Base-by-base conservation (phyloP, 2,888 invertebrate genomes). In the Bugulina stolonifera region DNA sequence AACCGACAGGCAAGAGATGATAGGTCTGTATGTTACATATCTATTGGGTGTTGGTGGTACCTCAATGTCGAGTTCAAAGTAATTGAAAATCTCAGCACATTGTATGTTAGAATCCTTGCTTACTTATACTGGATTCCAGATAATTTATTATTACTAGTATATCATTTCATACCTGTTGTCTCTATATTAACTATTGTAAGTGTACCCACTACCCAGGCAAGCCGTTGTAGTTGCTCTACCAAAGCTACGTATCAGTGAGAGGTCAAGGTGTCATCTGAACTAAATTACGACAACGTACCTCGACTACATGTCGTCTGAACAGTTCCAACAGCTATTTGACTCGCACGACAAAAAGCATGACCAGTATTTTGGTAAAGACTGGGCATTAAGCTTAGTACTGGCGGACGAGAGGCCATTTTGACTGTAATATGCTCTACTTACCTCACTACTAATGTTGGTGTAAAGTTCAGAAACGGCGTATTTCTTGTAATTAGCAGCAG, bases 401-500 rank as follows among this genome's bases (percentile, higher is more conserved):
- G n/a, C n/a, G n/a, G n/a, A n/a, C n/a, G n/a, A n/a, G n/a, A n/a
- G n/a, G n/a, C n/a, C n/a, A n/a, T n/a, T n/a, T n/a, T n/a, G n/a
- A n/a, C n/a, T n/a, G n/a, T n/a, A n/a, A n/a, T n/a, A n/a, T n/a
- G n/a, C 10, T 71, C 1, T 2, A 75, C 87, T 83, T 86, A 91
- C 93, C 83, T 70, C 29, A 70, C 93, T 92, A 0, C 92, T 91
- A 0, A 93, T 91, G 73, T 88, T 86, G 27, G 88, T 87, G 80
- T 91, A 90, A 76, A 96, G 87, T 69, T 93, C 90, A 0, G 86
- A 87, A 1, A 97, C 86, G 0, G 90, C 90, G 89, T 91, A 92
- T 18, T 90, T 87, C 81, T 95, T 91, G 80, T 97, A 97, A 73
- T 94, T 84, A 5, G 91, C 89, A 80, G 96, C 94, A 80, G 94